These are phyloP conservation scores for Euzetes globulus DNA, from an alignment of 2,888 invertebrate genomes.

Conservation along the genomic window DNA sequence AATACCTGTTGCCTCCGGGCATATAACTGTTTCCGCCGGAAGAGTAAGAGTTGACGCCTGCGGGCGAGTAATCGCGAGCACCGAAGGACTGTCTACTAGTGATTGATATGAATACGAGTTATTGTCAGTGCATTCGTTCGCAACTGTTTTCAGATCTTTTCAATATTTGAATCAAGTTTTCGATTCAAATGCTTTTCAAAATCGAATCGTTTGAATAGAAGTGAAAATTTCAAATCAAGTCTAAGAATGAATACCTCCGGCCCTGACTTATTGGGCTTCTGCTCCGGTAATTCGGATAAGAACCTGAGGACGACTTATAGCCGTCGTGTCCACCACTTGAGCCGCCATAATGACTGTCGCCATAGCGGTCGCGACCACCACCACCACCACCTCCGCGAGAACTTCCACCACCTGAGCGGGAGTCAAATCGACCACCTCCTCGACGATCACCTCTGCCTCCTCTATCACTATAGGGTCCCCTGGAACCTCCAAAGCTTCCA, in stretches of 20 bases:
- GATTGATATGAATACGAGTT: neutral
- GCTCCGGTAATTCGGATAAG: conserved; percentile 40
- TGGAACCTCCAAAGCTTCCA: conserved; percentile 8
- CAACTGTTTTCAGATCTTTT: neutral
- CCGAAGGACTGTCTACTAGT: conserved; percentile 17
- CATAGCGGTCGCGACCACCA: conserved; percentile 23
- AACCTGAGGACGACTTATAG: conserved; percentile 36
- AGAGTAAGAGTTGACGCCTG: conserved; percentile 19
- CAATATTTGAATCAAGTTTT: neutral
- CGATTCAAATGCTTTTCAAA: neutral
- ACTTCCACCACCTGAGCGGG: conserved; percentile 42
- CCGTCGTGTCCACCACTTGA: conserved; percentile 36
- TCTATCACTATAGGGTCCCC: conserved; percentile 2
- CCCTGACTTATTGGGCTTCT: conserved; percentile 41
- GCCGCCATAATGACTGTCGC: conserved; percentile 41
- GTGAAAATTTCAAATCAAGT: neutral
- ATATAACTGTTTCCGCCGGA: conserved; percentile 20
- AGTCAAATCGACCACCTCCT: conserved; percentile 47
- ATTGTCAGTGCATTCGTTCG: neutral
- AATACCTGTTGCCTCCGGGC: conserved; percentile 26
- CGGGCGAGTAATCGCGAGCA: conserved; percentile 22
- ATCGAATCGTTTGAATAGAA: neutral
- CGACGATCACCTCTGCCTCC: conserved; percentile 48
- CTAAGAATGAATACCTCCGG: conserved; percentile 37
- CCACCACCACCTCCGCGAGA: conserved; percentile 46